Evolutionary conservation across 2,113 vertebrate species (phyloP), one percentile per base, ranked within the genome.

Genomic region (Esox niger): DNA sequence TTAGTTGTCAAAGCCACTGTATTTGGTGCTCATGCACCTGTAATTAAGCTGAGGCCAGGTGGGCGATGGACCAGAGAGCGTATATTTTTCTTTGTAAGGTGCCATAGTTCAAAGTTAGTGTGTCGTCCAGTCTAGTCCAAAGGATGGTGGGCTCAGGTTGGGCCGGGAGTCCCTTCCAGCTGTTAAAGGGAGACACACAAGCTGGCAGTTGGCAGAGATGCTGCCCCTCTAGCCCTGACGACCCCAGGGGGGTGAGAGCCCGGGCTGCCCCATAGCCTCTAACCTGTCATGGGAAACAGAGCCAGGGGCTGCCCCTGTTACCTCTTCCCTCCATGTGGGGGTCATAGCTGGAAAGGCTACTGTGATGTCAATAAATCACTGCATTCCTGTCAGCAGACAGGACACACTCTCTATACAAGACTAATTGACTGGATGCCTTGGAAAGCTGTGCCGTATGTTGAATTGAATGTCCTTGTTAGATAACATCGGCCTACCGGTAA

Each of bases 91-190:
- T 69, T 65, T 67, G 10, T 52, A 73, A 70, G 73, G 74, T 70
- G 81, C 85, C 78, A 87, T 27, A 85, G 89, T 88, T 92, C 89
- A 93, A 91, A 91, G 90, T 90, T 86, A 92, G 79, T 73, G 71
- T 79, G 86, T 85, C 84, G 80, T 74, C 71, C 66, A 78, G 81
- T 84, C 70, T 82, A 84, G 86, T 87, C 82, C 47, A 86, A 26
- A 62, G 74, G 54, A 73, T 54, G 70, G 67, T 74, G 77, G 71
- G 68, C 74, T 85, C 71, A 66, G 68, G 69, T 77, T 75, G 85
- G 84, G 73, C 25, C 60, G 84, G 69, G 76, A 79, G 72, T 74
- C 85, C 82, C 82, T 79, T 78, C 77, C 92, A 89, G 88, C 92
- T 86, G 88, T 87, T 90, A 87, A 86, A 65, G 89, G 90, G 88